Base-by-base conservation (phyloP, 2,113 vertebrate species). In the Piaya cayana region DNA sequence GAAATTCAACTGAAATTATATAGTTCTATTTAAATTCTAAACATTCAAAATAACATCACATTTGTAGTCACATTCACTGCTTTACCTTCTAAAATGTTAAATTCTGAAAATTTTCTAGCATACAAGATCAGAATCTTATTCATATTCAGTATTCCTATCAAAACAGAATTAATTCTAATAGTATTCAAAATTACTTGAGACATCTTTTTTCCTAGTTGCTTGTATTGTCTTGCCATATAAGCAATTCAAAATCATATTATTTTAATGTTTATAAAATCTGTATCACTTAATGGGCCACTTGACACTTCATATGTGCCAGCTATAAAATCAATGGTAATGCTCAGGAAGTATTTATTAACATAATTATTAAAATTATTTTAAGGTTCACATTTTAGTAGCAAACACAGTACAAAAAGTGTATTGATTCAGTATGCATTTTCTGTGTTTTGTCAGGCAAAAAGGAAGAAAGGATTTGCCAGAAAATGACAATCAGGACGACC, bases 391-490 rank as follows among this genome's bases (percentile, higher is more conserved):
- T 78, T 27, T 67, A 58, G 18, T 58, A 63, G 37, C 1, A 84
- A 89, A 63, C 42, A 22, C 22, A 30, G 29, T 58, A 19, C 9
- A 62, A 47, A 90, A 69, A 29, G 5, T 8, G 4, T 34, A 70
- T 88, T 92, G 42, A 77, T 85, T 92, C 36, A 94, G 39, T 56
- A 68, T 82, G 56, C 11, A 15, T 49, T 76, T 97, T 97, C 68
- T 97, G n/a, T 97, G 62, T 97, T 95, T 98, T 95, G 94, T 89
- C 88, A 99, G 99, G 99, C 97, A 99, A 99, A 98, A 98, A 98
- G 92, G 99, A 99, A 83, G 99, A 99, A 95, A 99, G 98, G 93
- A 98, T 99, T 72, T 99, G 99, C 93, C 99, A 99, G 96, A 98
- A 99, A 96, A 98, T 99, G 93, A 98, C 98, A 60, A 99, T 99